Evolutionary conservation across 2,797 vertebrate genomes (phyloP).

Genomic region (Simalia tracyae): DNA sequence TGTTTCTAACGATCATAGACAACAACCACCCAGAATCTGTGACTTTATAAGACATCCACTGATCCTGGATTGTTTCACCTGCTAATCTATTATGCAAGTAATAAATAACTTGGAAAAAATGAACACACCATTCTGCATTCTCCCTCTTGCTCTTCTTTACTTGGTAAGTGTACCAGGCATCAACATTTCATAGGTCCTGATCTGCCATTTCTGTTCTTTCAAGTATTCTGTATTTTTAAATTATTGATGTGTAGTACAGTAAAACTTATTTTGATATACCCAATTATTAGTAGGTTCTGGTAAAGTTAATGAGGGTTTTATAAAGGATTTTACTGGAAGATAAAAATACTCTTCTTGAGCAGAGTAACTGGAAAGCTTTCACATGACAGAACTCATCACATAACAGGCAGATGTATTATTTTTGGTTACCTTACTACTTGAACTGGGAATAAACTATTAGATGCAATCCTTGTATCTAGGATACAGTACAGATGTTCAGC

Average conservation of each 20-base stretch:
- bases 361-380: neutral
- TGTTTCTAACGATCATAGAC: conserved; percentile 20
- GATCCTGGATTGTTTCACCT: neutral
- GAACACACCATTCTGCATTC: neutral
- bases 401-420: neutral
- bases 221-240: neutral
- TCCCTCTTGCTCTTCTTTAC: neutral
- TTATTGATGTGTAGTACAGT: neutral
- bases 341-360: neutral
- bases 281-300: neutral
- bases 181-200: neutral
- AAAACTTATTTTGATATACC: neutral
- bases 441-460: neutral
- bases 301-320: neutral
- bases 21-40: neutral
- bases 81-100: neutral
- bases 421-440: neutral
- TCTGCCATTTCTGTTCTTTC: neutral
- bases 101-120: neutral
- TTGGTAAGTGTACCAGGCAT: neutral
- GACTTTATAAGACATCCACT: neutral
- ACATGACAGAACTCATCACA: neutral
- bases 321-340: neutral
- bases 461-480: conserved; percentile 25
- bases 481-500: neutral